Evolutionary conservation across 2,797 vertebrate species (phyloP), one percentile per base, ranked within the genome.

Genomic region (Galagoides demidoff): DNA sequence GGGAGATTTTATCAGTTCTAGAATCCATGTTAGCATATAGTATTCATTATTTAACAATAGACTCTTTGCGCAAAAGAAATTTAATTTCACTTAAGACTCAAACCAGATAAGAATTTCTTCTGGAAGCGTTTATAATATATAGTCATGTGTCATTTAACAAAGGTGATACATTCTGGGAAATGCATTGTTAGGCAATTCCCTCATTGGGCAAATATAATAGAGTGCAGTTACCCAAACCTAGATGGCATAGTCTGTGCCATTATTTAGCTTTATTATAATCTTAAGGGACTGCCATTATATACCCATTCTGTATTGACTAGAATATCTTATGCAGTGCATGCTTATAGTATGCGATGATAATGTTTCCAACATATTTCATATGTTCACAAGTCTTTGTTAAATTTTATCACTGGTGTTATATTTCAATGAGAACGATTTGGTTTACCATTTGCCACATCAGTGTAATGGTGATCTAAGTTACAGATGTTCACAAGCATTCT

Each of bases 31-130:
- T 61, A 83, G 63, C 64, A 63, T 74, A 63, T 74, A 68, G 29
- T 34, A 49, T 93, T 86, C 16, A 59, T 34, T 78, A 57, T 73
- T 34, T 52, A 73, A 74, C 20, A 85, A 85, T 82, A 22, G 3
- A 91, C 2, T 12, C 34, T n/a, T 89, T 92, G 1, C 39, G 89
- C 29, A 64, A 17, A 92, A 89, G n/a, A 85, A 89, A n/a, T 85
- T 96, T 34, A 88, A 10, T 84, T 93, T 94, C 13, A 77, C 23
- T 85, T 77, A 55, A 92, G 14, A 91, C 55, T 89, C 89, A 49
- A 20, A 74, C 16, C 11, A 78, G n/a, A 71, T 93, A 25, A 90
- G 8, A 85, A 31, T 49, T 43, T 66, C 29, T 90, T 17, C 29
- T 70, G 12, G 81, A 34, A 92, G 9, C 82, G 1, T 83, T 91